A percentile compares a stretch with the other conserved stretches of the same genome.
Conservation (phyloP, 1,140 invertebrate genomes). For the Drosophila aff. region DNA sequence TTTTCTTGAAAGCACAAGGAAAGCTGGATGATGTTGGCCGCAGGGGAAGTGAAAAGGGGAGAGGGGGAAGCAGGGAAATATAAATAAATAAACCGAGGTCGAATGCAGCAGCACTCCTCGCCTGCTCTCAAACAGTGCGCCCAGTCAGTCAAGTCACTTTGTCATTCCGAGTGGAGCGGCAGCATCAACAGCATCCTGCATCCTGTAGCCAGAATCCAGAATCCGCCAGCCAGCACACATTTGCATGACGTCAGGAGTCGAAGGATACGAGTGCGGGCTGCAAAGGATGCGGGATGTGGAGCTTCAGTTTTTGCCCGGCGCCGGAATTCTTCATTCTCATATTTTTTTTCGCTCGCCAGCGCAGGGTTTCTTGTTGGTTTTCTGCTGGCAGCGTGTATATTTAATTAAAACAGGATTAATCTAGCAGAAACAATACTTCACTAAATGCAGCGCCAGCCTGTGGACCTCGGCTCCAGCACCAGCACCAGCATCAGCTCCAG, state of each 20-base stretch:
- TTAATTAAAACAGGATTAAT: conserved; percentile 84
- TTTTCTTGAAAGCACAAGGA: conserved; percentile 65
- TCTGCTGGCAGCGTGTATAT: conserved; percentile 82
- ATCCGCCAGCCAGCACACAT: conserved; percentile 37
- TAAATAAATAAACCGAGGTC: conserved; percentile 83
- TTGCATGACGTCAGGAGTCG: conserved; percentile 76
- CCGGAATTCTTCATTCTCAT: conserved; percentile 44
- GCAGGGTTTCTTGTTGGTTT: conserved; percentile 71
- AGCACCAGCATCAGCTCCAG: conserved; percentile 4
- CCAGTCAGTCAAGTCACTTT: conserved; percentile 74
- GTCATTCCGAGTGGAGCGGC: conserved; percentile 64
- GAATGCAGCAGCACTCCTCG: conserved; percentile 53
- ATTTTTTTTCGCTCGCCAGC: conserved; percentile 22
- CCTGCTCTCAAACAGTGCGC: conserved; percentile 37
- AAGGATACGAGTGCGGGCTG: conserved; percentile 24
- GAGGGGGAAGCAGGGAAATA: conserved; percentile 62
- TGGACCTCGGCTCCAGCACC: conserved; percentile 9
- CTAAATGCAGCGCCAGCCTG: conserved; percentile 72
- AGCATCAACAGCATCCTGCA: conserved; percentile 47
- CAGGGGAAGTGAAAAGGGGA: neutral
- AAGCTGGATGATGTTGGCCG: conserved; percentile 28
- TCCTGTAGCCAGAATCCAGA: conserved; percentile 11
- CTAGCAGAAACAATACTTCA: conserved; percentile 84
- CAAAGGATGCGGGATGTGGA: conserved; percentile 13
- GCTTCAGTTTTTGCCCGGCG: conserved; percentile 35